Evolutionary conservation across 2,113 vertebrate genomes (phyloP).

Genomic region (Solea senegalensis): DNA sequence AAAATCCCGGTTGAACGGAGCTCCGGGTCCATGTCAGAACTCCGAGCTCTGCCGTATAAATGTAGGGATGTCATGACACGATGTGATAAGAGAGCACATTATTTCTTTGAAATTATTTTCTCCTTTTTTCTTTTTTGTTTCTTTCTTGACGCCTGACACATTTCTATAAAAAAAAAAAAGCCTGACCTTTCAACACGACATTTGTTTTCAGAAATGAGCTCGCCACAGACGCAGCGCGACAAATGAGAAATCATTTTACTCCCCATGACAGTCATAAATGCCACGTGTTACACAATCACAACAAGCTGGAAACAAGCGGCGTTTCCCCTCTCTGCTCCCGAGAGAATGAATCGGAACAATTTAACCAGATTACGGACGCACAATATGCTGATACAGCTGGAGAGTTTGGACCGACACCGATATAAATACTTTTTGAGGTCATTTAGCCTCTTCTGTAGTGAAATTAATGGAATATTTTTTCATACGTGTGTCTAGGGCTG

Average conservation of each 20-base stretch:
- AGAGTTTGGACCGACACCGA: too few relatives aligned
- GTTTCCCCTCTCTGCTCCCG: conserved; percentile 36
- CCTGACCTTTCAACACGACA: conserved; percentile 65
- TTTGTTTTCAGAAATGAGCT: conserved; percentile 67
- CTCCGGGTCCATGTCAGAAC: neutral
- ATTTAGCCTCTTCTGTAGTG: too few relatives aligned
- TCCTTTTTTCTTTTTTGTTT: conserved; percentile 14
- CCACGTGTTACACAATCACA: conserved; percentile 42
- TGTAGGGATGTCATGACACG: conserved; percentile 23
- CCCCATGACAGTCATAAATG: conserved; percentile 31
- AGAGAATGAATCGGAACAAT: conserved; percentile 28
- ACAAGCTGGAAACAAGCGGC: conserved; percentile 45
- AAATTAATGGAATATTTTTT: too few relatives aligned
- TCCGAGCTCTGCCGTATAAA: neutral
- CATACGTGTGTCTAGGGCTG: too few relatives aligned
- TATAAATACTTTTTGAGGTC: too few relatives aligned
- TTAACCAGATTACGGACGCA: conserved; percentile 14
- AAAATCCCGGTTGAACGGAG: neutral
- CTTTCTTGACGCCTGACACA: conserved; percentile 40
- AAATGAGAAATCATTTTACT: conserved; percentile 55
- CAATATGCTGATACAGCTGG: too few relatives aligned
- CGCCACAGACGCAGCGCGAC: conserved; percentile 34
- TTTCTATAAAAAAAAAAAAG: conserved; percentile 22
- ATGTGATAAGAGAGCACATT: conserved; percentile 34
- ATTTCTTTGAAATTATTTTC: conserved; percentile 8